Percentiles rank a stretch among this genome's conserved stretches.
phyloP scores from a whole-genome alignment of 2,797 vertebrate genomes.

The Sebastes oblongus region DNA sequence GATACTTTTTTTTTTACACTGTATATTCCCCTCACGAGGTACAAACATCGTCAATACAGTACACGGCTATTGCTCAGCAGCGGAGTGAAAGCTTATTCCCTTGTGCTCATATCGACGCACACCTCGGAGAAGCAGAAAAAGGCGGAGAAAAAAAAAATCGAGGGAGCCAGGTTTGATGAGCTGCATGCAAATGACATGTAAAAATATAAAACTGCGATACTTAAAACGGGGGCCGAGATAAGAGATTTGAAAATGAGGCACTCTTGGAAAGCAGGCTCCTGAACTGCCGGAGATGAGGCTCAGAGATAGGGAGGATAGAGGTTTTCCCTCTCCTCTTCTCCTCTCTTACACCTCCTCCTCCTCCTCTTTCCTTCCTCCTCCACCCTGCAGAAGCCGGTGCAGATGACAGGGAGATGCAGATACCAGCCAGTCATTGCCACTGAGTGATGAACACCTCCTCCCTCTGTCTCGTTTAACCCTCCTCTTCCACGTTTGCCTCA shows the following conservation, averaged over 20 bases:
- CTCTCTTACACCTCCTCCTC: conserved; percentile 50
- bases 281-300: conserved; percentile 78
- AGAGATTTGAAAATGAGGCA: conserved; percentile 84
- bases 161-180: conserved; percentile 74
- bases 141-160: conserved; percentile 30
- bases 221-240: conserved; percentile 80
- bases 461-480: conserved; percentile 31
- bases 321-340: conserved; percentile 65
- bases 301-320: conserved; percentile 73
- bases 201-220: conserved; percentile 80
- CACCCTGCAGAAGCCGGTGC: conserved; percentile 57
- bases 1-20: conserved; percentile 6
- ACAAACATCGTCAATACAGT: conserved; percentile 23
- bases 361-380: conserved; percentile 48
- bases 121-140: conserved; percentile 32
- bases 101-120: conserved; percentile 12
- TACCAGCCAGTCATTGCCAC: conserved; percentile 68
- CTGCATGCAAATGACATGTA: conserved; percentile 84
- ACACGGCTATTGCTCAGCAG: neutral
- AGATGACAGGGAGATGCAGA: conserved; percentile 76
- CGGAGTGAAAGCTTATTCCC: conserved; percentile 14
- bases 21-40: conserved; percentile 20
- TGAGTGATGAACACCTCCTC: conserved; percentile 70
- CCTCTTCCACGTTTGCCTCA: conserved; percentile 21
- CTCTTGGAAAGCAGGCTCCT: conserved; percentile 83